These are phyloP conservation scores for Lutjanus campechanus DNA, from an alignment of 2,797 vertebrate genomes.

Conservation along the genomic window DNA sequence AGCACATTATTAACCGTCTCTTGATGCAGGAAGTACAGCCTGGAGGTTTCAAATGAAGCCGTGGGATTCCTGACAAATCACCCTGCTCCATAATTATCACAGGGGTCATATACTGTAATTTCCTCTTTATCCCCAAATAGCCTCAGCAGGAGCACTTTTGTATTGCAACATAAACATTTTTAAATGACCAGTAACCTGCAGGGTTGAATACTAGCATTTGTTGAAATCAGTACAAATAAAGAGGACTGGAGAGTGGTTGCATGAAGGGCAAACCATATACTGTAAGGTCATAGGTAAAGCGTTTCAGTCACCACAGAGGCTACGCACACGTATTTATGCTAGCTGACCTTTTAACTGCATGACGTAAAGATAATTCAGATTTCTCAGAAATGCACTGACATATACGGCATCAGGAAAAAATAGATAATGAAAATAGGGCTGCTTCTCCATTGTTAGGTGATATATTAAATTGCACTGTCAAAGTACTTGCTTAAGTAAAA, in stretches of 20 bases:
- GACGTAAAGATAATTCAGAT: conserved; percentile 52
- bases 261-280: conserved; percentile 39
- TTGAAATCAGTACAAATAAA: conserved; percentile 43
- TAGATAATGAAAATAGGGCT: conserved; percentile 25
- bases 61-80: conserved; percentile 54
- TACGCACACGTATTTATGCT: conserved; percentile 53
- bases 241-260: conserved; percentile 21
- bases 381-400: conserved; percentile 40
- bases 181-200: conserved; percentile 35
- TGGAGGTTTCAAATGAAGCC: conserved; percentile 47
- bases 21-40: conserved; percentile 25
- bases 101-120: conserved; percentile 58
- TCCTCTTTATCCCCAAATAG: conserved; percentile 55
- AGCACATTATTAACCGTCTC: conserved; percentile 17
- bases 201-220: conserved; percentile 33
- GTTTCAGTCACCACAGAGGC: conserved; percentile 53
- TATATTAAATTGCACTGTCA: conserved; percentile 36
- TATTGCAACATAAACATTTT: conserved; percentile 36
- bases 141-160: conserved; percentile 32
- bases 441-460: conserved; percentile 17
- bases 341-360: conserved; percentile 61
- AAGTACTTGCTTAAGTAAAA: conserved; percentile 14
- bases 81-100: conserved; percentile 55
- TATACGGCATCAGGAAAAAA: conserved; percentile 36
- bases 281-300: conserved; percentile 51